Conservation (phyloP, 2,888 invertebrate species). For the Andricus quercusramuli region DNA sequence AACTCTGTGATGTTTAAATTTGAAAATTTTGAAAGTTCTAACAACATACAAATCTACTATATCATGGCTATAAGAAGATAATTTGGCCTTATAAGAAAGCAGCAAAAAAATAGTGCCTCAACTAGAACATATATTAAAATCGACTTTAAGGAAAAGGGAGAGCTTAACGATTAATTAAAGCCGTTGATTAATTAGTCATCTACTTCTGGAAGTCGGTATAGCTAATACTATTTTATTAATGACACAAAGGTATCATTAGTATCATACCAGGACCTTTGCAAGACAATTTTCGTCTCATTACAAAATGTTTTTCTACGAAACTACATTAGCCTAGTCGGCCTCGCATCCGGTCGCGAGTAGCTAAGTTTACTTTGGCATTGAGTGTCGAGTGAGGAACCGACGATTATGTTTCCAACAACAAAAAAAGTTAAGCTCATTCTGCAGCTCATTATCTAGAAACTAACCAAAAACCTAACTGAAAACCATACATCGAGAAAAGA, state of each 20-base stretch:
- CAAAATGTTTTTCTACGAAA: slow-evolving; percentile 7
- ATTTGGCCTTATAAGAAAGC: too few species aligned
- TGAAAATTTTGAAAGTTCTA: too few species aligned
- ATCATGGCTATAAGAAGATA: too few species aligned
- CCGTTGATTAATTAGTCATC: not conserved
- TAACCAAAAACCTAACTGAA: not conserved
- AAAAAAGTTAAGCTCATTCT: not conserved
- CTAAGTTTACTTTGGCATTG: slow-evolving; percentile 35
- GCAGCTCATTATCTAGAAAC: not conserved
- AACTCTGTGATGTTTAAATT: not conserved
- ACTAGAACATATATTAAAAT: not conserved
- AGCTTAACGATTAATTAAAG: not conserved
- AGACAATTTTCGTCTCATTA: not conserved
- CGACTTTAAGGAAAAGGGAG: not conserved
- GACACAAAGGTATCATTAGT: not conserved
- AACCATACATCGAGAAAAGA: too few species aligned
- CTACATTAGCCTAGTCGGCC: slow-evolving; percentile 17
- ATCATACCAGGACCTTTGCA: not conserved
- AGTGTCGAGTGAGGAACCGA: slow-evolving; percentile 2
- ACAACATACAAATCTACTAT: too few species aligned
- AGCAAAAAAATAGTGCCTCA: not conserved
- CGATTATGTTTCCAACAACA: not conserved
- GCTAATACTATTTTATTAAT: not conserved
- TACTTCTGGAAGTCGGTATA: not conserved
- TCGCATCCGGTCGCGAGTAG: not conserved